Evolutionary conservation across 2,888 invertebrate genomes (phyloP), one percentile per base, ranked within the genome.

Genomic region (Eristalinus aeneus): DNA sequence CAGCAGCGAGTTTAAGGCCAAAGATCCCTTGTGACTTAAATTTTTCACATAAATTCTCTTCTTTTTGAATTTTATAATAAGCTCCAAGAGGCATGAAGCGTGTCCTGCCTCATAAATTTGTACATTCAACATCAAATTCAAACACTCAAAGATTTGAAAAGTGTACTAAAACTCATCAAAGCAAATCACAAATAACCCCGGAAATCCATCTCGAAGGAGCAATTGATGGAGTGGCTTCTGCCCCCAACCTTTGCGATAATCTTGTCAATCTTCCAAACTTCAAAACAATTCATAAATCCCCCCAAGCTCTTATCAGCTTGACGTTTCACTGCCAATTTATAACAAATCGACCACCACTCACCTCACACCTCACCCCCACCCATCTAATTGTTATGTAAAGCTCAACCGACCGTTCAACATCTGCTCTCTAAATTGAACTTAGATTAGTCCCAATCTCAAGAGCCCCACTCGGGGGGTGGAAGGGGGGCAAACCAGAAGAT

Each of bases 391-490:
- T 12, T 56, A 56, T 56, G 56, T 56, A 56, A 56, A 64, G 36
- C 32, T 6, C 11, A n/a, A 16, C 54, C 22, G 12, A 9, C 23
- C 10, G 12, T 23, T 32, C 22, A 36, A 1, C 27, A 79, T 46
- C 65, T 67, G 65, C 31, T 27, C 23, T 16, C 58, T 3, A 73
- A 77, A 79, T 61, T 72, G 12, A 79, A 79, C 65, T 67, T 22
- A 60, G 61, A 79, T 79, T 60, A 72, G 34, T 23, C 46, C 53
- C 46, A 53, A 60, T 27, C 58, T 53, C 58, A 72, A 53, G 27
- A 58, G 22, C 16, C 56, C 23, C 23, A 22, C 46, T 5, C 4
- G 16, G 2, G 23, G 23, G 10, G 2, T 9, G 9, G 22, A 10
- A 56, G 5, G 2, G 22, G 2, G 46, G 22, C 10, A 64, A 53